These are phyloP conservation scores for Prionchulus punctatus DNA, from an alignment of 2,888 invertebrate genomes.

Conservation along the genomic window DNA sequence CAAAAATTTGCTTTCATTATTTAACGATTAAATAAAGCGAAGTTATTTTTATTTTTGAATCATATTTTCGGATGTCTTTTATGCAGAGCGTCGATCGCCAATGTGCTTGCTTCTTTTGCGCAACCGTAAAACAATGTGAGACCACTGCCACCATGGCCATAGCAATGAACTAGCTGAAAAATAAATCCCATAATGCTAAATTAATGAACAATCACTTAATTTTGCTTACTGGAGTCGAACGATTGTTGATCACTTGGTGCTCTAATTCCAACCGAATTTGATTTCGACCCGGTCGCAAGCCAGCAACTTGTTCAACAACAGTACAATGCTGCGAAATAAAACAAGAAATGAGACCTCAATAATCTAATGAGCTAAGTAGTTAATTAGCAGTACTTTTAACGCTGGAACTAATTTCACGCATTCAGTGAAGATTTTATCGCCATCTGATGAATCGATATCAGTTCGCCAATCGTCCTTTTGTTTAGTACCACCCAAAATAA, in stretches of 20 bases:
- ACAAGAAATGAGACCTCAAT: no score
- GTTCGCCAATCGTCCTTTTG: conserved; percentile 49
- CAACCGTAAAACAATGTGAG: conserved; percentile 65
- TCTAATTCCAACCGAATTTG: conserved; percentile 47
- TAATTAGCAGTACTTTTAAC: conserved; percentile 48
- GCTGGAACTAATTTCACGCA: conserved; percentile 47
- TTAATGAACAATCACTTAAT: no score
- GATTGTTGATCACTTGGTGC: no score
- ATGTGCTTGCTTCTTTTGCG: conserved; percentile 48
- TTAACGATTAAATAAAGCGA: no score
- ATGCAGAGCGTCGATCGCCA: conserved; percentile 35
- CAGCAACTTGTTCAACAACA: conserved; percentile 49
- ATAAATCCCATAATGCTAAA: no score
- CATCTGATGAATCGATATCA: conserved; percentile 42
- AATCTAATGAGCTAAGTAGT: no score
- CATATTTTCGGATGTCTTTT: not conserved
- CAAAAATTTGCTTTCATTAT: no score
- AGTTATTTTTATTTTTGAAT: not conserved
- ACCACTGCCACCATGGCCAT: conserved; percentile 66
- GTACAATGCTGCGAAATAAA: conserved; percentile 39
- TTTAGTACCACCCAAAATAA: conserved; percentile 59
- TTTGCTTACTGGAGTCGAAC: no score
- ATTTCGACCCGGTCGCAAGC: conserved; percentile 53
- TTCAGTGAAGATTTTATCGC: conserved; percentile 46
- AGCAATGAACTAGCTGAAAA: conserved; percentile 53